Conservation (phyloP, 2,113 vertebrate species). For the Dryoscopus gambensis region DNA sequence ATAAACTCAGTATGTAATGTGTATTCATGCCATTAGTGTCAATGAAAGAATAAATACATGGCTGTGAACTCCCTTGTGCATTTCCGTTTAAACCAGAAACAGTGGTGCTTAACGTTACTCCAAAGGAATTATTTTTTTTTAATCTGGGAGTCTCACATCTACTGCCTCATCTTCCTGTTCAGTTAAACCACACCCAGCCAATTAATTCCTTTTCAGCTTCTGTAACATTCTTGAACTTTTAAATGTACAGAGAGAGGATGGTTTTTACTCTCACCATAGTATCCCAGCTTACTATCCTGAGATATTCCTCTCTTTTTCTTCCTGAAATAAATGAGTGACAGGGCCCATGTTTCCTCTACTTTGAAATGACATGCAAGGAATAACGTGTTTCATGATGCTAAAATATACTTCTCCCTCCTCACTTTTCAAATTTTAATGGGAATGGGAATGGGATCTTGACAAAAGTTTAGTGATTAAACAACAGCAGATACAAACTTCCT, state of each 20-base stretch:
- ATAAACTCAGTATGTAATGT: not conserved
- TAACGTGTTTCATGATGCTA: not conserved
- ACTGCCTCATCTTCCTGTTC: not conserved
- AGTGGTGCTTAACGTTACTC: not conserved
- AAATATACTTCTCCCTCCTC: not conserved
- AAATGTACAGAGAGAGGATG: not conserved
- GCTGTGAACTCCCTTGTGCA: not conserved
- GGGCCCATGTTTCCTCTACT: not conserved
- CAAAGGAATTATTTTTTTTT: not conserved
- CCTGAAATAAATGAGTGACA: not conserved
- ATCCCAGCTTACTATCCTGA: not conserved
- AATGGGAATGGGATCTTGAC: not conserved
- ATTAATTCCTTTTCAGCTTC: not conserved
- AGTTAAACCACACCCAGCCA: not conserved
- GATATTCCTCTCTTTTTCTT: not conserved
- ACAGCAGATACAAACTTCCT: not conserved
- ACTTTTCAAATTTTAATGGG: not conserved
- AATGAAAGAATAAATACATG: not conserved
- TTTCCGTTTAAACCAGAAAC: not conserved
- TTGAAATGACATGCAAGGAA: not conserved
- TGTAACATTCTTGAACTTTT: not conserved
- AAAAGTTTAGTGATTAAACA: not conserved
- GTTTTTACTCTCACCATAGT: not conserved
- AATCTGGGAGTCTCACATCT: not conserved
- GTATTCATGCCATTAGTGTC: not conserved